These are phyloP conservation scores for Donacobius atricapilla DNA, from an alignment of 2,113 vertebrate species.

Conservation along the genomic window DNA sequence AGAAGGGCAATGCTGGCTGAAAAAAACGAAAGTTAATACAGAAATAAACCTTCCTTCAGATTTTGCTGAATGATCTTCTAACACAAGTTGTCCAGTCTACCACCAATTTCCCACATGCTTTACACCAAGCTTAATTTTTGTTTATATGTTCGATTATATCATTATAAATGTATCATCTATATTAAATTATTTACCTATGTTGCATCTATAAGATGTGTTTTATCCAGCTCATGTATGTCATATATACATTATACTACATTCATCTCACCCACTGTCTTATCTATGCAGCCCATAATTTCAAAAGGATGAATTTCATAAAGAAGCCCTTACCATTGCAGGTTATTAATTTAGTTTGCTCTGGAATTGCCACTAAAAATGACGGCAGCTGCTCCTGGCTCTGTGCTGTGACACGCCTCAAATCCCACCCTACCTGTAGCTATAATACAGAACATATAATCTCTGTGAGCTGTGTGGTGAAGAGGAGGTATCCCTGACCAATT, in stretches of 20 bases:
- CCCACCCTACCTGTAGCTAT: not conserved
- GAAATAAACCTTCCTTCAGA: slow-evolving; percentile 3
- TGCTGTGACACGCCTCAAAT: not conserved
- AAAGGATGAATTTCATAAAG: not conserved
- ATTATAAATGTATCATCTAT: not conserved
- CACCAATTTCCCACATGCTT: not conserved
- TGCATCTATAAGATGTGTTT: not conserved
- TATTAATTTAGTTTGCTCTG: not conserved
- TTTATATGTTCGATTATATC: not conserved
- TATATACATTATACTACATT: not conserved
- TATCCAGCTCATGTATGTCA: not conserved
- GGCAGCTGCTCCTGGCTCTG: slow-evolving; percentile 2
- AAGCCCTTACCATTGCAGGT: not conserved
- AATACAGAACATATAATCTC: not conserved
- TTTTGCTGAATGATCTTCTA: not conserved
- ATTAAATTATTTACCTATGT: not conserved
- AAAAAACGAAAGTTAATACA: not conserved
- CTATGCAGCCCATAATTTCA: not conserved
- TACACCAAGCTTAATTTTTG: not conserved
- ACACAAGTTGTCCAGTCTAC: not conserved
- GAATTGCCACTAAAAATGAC: not conserved
- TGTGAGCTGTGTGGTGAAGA: not conserved
- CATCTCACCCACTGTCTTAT: not conserved
- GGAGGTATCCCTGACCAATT: not conserved
- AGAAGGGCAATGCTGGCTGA: not conserved